Conservation (phyloP, 2,888 invertebrate species). For the Tromatobia lineatoria region DNA sequence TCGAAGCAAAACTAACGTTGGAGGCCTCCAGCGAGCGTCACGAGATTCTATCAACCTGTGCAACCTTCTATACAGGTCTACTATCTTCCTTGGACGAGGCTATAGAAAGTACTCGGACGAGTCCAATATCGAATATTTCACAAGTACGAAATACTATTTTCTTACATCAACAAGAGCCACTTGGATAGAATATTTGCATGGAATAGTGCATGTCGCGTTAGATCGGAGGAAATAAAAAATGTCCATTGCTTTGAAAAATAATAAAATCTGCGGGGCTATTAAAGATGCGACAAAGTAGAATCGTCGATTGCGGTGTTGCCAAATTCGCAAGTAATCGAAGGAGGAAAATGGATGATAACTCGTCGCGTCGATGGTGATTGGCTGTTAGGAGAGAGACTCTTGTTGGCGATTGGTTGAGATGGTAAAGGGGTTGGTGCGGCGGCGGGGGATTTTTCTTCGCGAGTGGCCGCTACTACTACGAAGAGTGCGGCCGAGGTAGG, state of each 20-base stretch:
- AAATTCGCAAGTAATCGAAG: slow-evolving; percentile 19
- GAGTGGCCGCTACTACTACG: not conserved
- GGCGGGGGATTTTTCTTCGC: slow-evolving; percentile 1
- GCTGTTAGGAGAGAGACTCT: slow-evolving; percentile 51
- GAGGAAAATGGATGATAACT: slow-evolving; percentile 16
- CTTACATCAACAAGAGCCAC: slow-evolving; percentile 26
- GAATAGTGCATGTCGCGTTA: not conserved
- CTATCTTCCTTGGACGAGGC: too few species aligned
- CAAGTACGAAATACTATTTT: slow-evolving; percentile 5
- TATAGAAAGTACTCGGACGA: slow-evolving; percentile 20
- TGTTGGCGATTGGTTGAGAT: slow-evolving; percentile 47
- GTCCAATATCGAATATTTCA: slow-evolving; percentile 36
- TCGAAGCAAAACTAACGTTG: too few species aligned
- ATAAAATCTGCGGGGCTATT: not conserved
- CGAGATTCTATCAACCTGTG: too few species aligned
- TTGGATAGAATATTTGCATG: not conserved
- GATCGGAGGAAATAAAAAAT: not conserved
- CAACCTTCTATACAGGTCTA: too few species aligned
- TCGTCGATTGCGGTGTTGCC: slow-evolving; percentile 62
- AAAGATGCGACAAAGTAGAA: slow-evolving; percentile 19
- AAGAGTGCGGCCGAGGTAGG: slow-evolving; percentile 69
- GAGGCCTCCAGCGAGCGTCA: too few species aligned
- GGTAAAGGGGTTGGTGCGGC: slow-evolving; percentile 37
- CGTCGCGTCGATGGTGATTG: slow-evolving; percentile 61
- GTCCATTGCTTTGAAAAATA: slow-evolving; percentile 11